Evolutionary conservation across 2,797 vertebrate genomes (phyloP), one percentile per base, ranked within the genome.

Genomic region (Acridotheres tristis): DNA sequence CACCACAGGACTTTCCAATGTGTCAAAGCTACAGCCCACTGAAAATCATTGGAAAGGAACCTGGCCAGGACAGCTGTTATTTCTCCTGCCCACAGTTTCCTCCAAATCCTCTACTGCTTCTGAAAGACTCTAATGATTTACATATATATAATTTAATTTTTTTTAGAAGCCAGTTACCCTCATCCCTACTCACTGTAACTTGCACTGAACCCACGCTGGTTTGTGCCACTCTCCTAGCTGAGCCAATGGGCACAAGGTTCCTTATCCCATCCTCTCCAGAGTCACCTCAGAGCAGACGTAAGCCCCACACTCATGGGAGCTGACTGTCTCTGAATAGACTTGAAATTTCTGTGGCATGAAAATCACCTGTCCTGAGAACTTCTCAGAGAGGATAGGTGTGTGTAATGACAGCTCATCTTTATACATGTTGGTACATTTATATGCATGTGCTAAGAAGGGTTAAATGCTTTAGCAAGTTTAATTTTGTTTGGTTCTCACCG

Each of bases 301-400:
- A 7, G 0, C 22, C 15, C 53, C 20, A 26, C 2, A 3, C 9
- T 10, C n/a, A 14, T 14, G 34, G n/a, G 29, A 66, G 26, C 21
- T 58, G 34, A 16, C 1, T 1, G 26, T 3, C 58, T 74, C 66
- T 19, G 16, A 69, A 53, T 0, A 57, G 36, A 34, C n/a, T 53
- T 69, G 21, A 53, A 40, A 69, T 21, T 43, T 36, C 57, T 76
- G 7, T 42, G 42, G 34, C 5, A 34, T 9, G 7, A 48, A 65
- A 81, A 40, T 57, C 40, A 62, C 25, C 30, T 45, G 11, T 7
- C 29, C 48, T 59, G 58, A 55, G 23, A 67, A 47, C 25, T 57
- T 81, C 47, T 81, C 34, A 42, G 51, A 30, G 25, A 32, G 16
- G 29, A n/a, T 18, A 45, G 18, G 36, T 42, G 50, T 38, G n/a